Conservation (phyloP, 2,888 invertebrate species). For the Apamea sordens region DNA sequence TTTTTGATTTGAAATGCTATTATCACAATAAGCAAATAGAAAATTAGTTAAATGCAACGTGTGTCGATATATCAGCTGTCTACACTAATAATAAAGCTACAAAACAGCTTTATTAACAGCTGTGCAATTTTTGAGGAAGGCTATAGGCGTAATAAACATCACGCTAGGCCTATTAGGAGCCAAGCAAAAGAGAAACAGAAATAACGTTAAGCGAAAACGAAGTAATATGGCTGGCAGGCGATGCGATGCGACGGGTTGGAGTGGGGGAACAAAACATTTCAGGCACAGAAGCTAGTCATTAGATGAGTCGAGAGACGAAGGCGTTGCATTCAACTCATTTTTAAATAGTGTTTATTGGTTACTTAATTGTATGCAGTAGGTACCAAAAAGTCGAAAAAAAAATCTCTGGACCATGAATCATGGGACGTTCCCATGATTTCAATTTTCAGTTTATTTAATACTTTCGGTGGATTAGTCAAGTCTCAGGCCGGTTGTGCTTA, state of each 20-base stretch:
- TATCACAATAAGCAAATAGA: neutral
- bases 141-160: neutral
- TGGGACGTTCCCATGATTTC: slow-evolving; percentile 34
- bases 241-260: neutral
- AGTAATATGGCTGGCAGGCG: too few relatives aligned
- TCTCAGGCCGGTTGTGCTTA: slow-evolving; percentile 65
- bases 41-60: neutral
- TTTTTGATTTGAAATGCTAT: neutral
- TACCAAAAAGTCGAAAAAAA: neutral
- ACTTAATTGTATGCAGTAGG: neutral
- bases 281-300: neutral
- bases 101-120: too few relatives aligned
- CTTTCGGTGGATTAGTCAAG: slow-evolving; percentile 26
- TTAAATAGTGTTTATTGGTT: neutral
- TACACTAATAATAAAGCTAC: neutral
- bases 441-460: slow-evolving; percentile 27
- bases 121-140: too few relatives aligned
- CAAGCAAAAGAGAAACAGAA: too few relatives aligned
- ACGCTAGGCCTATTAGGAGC: neutral
- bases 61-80: neutral
- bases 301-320: neutral
- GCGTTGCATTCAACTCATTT: neutral
- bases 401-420: neutral
- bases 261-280: neutral
- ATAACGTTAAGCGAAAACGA: too few relatives aligned